phyloP scores from a whole-genome alignment of 2,797 vertebrate species.

The Liasis olivaceus region DNA sequence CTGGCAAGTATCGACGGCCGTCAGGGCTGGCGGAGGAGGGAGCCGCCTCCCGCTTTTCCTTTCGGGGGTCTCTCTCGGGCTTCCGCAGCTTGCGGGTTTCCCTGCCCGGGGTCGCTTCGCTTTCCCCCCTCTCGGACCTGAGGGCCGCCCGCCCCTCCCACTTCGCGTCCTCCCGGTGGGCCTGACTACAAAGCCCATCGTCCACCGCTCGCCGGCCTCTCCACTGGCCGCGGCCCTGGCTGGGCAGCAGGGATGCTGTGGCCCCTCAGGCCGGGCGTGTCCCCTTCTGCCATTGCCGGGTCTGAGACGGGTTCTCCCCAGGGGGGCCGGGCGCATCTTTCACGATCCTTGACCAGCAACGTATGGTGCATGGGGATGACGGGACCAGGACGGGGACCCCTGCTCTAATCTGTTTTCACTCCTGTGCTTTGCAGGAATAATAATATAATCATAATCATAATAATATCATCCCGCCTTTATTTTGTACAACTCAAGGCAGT shows the following conservation, averaged over 20 bases:
- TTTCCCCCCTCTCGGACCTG: background rate
- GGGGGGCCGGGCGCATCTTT: background rate
- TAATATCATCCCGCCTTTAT: background rate
- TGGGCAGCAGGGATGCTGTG: background rate
- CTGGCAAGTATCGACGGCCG: slow-evolving; percentile 15
- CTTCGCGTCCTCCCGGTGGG: background rate
- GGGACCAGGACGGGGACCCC: background rate
- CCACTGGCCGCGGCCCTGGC: background rate
- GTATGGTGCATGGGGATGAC: background rate
- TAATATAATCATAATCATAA: background rate
- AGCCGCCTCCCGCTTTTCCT: too few species aligned
- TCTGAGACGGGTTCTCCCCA: background rate
- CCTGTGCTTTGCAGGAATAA: background rate
- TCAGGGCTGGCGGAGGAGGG: too few species aligned
- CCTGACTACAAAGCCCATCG: background rate
- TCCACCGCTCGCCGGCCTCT: background rate
- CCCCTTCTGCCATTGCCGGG: background rate
- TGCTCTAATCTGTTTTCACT: background rate
- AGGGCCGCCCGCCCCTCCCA: too few species aligned
- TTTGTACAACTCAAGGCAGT: background rate
- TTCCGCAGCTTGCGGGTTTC: background rate
- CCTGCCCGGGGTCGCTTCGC: background rate
- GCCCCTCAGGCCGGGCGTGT: background rate
- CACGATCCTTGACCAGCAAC: background rate
- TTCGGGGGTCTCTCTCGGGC: background rate